Evolutionary conservation across 2,888 invertebrate genomes (phyloP).

Genomic region (Dendrolimus houi): DNA sequence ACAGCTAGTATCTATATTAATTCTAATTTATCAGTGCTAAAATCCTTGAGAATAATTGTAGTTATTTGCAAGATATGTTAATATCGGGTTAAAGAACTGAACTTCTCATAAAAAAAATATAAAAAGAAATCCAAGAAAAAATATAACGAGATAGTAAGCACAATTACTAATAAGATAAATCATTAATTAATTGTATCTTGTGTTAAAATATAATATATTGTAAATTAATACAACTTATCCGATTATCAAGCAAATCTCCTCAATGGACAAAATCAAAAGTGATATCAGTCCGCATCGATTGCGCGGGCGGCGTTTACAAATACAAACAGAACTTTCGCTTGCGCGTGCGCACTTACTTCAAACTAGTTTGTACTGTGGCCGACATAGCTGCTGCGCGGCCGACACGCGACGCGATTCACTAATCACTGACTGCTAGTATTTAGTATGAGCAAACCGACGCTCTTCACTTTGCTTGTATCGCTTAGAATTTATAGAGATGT

Average conservation of each 20-base stretch:
- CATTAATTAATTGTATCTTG: too few species aligned
- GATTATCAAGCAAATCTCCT: neutral
- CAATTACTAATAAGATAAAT: too few species aligned
- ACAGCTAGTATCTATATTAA: too few species aligned
- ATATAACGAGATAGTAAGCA: too few species aligned
- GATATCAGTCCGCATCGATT: conserved; percentile 10
- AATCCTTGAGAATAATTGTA: too few species aligned
- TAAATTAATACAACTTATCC: neutral
- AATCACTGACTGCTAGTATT: conserved; percentile 14
- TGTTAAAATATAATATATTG: too few species aligned
- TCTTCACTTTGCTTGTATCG: neutral
- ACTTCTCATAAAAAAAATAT: too few species aligned
- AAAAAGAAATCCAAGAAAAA: too few species aligned
- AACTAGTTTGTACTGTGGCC: conserved; percentile 55
- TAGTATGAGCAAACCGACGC: neutral
- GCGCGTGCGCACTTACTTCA: conserved; percentile 65
- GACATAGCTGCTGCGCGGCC: conserved; percentile 38
- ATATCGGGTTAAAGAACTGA: too few species aligned
- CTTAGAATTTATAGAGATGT: conserved; percentile 10
- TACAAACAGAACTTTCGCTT: conserved; percentile 35
- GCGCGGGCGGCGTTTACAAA: neutral
- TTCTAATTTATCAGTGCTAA: too few species aligned
- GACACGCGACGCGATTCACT: conserved; percentile 11
- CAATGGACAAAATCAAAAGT: neutral
- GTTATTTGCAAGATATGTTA: too few species aligned